Evolutionary conservation across 2,113 vertebrate species (phyloP), one percentile per base, ranked within the genome.

Genomic region (Vimba vimba): DNA sequence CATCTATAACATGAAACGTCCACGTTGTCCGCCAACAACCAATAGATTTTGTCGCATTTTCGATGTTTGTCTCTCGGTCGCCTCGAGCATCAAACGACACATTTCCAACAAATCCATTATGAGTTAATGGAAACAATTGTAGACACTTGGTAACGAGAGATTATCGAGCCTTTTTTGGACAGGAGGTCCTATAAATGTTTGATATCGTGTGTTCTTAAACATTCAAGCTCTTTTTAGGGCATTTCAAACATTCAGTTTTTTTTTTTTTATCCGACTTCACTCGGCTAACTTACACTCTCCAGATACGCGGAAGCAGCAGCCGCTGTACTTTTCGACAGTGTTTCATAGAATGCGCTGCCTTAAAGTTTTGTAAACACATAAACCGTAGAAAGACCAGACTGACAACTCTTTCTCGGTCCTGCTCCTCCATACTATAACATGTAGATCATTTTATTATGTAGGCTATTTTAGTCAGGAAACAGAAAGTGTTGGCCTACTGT

Each of bases 1-100:
- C 27, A 39, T 36, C 19, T n/a, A 55, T 4, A 82, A 55, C 80
- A 8, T 55, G 21, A 39, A 62, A 39, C 55, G 30, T 71, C 45
- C 80, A 57, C 80, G 80, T 55, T 82, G 45, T 71, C 47, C 64
- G 2, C 64, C 47, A 55, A 33, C 47, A 50, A 33, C 66, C 62
- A 68, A 66, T 68, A 50, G 43, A 30, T 82, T 82, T 17, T 8
- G 47, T 36, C 27, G 80, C 64, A 71, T 52, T 82, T 79, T 68
- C 60, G 79, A n/a, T 10, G 59, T 66, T 81, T 81, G 25, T 55
- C 2, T 12, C 3, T 71, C 33, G 33, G 27, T 76, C 74, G 73
- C 73, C 23, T 15, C 11, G 33, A 23, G 27, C 50, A 13, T 57
- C 52, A 3, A 79, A 15, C n/a, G 39, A 66, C 23, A 79, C 39